Base-by-base conservation (phyloP, 23 tunicate species). In the Styela clava region DNA sequence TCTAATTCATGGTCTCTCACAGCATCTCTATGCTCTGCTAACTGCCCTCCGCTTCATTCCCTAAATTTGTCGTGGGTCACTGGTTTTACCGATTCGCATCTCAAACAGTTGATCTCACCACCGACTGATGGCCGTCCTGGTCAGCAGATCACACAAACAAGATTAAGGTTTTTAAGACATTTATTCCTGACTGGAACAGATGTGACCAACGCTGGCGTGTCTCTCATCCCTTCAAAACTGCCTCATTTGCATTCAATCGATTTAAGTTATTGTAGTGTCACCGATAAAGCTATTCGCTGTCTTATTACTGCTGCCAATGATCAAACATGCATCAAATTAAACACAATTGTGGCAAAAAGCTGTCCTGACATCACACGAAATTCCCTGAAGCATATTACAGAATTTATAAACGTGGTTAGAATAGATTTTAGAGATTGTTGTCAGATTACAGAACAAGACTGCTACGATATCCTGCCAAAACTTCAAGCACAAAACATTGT, bases 61-160 rank as follows among this genome's bases (percentile, higher is more conserved):
- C 84, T 93, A 23, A 89, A 88, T 82, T 52, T 93, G 28, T 93
- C 98, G 16, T 93, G 93, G 93, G 74, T 81, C 19, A 18, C 84
- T 9, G 93, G 93, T 0, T 83, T 93, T 34, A 73, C 86, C 0
- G 98, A 93, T 64, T 62, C 89, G 3, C 91, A 84, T 62, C 69
- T 93, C 52, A 88, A 85, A 61, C 86, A 74, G 44, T 84, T 93
- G 16, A 32, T 93, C 2, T 81, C 93, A 28, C 33, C 78, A 16
- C 98, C 98, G 1, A 84, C 73, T 2, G 93, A 88, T 52, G 82
- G 74, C 21, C 81, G 89, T 7, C 98, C 98, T 19, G 98, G 98
- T 37, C 92, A 86, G 33, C 74, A 81, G 70, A 32, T 87, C 33
- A 34, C 83, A 1, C 93, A 88, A 62, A 84, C 87, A 16, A 81